These are phyloP conservation scores for Gastrophysa polygoni DNA, from an alignment of 2,888 invertebrate species.

Conservation along the genomic window DNA sequence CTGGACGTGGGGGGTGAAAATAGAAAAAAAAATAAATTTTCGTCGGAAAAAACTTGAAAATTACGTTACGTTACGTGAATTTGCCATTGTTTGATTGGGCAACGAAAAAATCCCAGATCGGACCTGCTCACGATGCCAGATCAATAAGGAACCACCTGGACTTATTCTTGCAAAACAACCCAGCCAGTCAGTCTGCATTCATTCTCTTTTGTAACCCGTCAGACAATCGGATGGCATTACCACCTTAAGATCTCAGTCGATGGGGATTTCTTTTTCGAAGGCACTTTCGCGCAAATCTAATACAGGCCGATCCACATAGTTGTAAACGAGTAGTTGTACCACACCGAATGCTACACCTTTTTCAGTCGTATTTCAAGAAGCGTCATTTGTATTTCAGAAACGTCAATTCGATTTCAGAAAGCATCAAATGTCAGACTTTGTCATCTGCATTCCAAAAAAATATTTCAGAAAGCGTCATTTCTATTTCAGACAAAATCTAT, in stretches of 20 bases:
- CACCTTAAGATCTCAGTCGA: slow-evolving; percentile 31
- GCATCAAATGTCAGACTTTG: too few relatives aligned
- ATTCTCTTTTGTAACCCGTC: slow-evolving; percentile 34
- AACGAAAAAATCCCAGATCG: slow-evolving; percentile 7
- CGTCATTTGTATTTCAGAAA: too few relatives aligned
- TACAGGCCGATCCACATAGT: neutral
- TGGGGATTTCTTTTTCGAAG: neutral
- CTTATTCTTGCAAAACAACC: slow-evolving; percentile 50
- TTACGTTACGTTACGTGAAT: too few relatives aligned
- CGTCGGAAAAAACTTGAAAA: too few relatives aligned
- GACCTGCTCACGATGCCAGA: slow-evolving; percentile 45
- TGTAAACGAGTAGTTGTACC: neutral
- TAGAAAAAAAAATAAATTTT: too few relatives aligned
- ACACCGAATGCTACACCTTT: too few relatives aligned
- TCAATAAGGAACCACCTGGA: slow-evolving; percentile 54
- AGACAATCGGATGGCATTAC: slow-evolving; percentile 33
- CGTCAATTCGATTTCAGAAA: too few relatives aligned
- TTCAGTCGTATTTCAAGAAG: too few relatives aligned
- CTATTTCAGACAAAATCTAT: too few relatives aligned
- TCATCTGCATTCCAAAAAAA: too few relatives aligned
- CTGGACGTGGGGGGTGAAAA: too few relatives aligned
- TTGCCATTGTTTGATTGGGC: neutral
- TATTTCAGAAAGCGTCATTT: too few relatives aligned
- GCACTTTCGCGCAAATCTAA: neutral
- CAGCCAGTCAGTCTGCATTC: slow-evolving; percentile 44